Evolutionary conservation across 2,113 vertebrate species (phyloP).

Genomic region (Barbus barbus): DNA sequence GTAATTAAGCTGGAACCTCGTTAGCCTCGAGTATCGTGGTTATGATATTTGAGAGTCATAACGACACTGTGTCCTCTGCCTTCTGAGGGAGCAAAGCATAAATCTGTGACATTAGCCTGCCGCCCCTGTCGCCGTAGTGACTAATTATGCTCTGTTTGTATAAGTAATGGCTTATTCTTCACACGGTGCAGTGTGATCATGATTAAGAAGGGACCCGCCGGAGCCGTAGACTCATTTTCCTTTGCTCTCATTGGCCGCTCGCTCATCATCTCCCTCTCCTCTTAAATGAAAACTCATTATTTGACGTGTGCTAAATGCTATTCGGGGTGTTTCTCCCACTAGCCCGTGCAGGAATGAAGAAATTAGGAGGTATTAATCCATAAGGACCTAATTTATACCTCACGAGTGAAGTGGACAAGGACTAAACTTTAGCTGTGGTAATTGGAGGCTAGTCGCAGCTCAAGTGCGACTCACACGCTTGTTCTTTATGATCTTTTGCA

Average conservation of each 20-base stretch:
- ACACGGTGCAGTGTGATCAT: constrained; percentile 51
- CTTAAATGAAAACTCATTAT: constrained; percentile 33
- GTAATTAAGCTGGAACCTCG: constrained; percentile 37
- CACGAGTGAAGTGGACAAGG: constrained; percentile 57
- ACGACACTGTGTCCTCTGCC: constrained; percentile 64
- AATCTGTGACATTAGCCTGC: constrained; percentile 73
- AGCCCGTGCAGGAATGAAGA: constrained; percentile 50
- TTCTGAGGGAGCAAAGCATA: constrained; percentile 64
- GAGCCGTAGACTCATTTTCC: constrained; percentile 19
- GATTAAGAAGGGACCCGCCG: constrained; percentile 47
- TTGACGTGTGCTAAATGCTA: constrained; percentile 49
- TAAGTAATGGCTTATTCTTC: constrained; percentile 67
- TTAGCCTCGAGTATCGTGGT: constrained; percentile 17
- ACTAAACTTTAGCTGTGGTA: neutral
- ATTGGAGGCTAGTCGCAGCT: constrained; percentile 3
- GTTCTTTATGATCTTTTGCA: constrained; percentile 55
- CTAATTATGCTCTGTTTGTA: constrained; percentile 73
- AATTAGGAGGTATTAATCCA: constrained; percentile 65
- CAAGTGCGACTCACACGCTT: constrained; percentile 2
- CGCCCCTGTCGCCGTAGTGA: constrained; percentile 57
- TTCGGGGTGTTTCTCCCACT: constrained; percentile 20
- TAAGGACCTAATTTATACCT: constrained; percentile 56
- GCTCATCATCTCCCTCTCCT: constrained; percentile 9
- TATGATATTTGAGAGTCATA: constrained; percentile 44
- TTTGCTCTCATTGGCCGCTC: constrained; percentile 22